Conservation (phyloP, 2,797 vertebrate species). For the Megalops cyprinoides region DNA sequence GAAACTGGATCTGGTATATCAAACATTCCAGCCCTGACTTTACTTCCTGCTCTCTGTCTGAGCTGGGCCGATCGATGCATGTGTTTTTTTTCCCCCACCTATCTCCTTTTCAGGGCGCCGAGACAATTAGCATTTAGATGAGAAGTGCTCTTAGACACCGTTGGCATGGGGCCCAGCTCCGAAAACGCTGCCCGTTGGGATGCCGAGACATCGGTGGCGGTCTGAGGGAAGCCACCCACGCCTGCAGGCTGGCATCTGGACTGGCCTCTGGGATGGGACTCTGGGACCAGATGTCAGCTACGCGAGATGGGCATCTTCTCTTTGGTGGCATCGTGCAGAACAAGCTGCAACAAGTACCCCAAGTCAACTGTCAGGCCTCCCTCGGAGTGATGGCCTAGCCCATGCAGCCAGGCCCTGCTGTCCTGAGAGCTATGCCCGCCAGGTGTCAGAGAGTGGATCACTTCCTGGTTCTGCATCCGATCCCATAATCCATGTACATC, state of each 20-base stretch:
- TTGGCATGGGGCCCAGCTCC: slow-evolving; percentile 34
- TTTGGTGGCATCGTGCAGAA: background rate
- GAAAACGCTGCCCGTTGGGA: slow-evolving; percentile 30
- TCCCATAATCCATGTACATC: background rate
- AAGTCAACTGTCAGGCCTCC: slow-evolving; percentile 9
- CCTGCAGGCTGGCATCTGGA: slow-evolving; percentile 35
- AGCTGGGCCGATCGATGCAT: background rate
- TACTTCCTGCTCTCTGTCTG: background rate
- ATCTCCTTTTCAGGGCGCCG: slow-evolving; percentile 26
- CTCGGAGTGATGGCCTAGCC: no score
- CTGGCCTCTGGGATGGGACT: slow-evolving; percentile 14
- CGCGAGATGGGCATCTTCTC: slow-evolving; percentile 29
- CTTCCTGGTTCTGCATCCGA: background rate
- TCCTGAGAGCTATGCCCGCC: background rate
- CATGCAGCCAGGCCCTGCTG: background rate
- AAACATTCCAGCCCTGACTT: background rate
- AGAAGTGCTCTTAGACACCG: slow-evolving; percentile 28
- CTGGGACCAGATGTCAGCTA: slow-evolving; percentile 36
- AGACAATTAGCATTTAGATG: slow-evolving; percentile 57
- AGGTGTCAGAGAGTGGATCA: background rate
- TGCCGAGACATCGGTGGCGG: slow-evolving; percentile 10
- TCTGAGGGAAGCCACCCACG: slow-evolving; percentile 31
- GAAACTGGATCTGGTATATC: slow-evolving; percentile 20
- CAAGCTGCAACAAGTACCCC: background rate
- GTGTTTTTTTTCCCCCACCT: slow-evolving; percentile 8